Conservation (phyloP, 2,113 vertebrate genomes). For the Anoplopoma fimbria region DNA sequence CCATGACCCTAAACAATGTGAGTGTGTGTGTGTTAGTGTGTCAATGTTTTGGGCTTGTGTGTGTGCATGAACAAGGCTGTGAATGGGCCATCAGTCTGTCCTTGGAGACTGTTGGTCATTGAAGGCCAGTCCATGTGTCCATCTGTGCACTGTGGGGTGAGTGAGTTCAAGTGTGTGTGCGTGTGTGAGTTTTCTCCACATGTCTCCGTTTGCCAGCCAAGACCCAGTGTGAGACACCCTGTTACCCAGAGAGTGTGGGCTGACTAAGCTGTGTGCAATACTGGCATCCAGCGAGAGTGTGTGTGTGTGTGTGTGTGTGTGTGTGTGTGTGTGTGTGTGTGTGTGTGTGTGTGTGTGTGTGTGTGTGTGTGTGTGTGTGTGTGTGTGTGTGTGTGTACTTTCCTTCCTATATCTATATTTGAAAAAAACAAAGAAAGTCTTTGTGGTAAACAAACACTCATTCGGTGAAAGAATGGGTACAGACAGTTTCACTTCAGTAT, state of each 20-base stretch:
- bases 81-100: constrained; percentile 45
- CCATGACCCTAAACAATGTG: constrained; percentile 30
- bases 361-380: constrained; percentile 9
- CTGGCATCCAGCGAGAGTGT: constrained; percentile 12
- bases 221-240: constrained; percentile 55
- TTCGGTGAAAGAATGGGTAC: too few relatives aligned
- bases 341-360: constrained; percentile 8
- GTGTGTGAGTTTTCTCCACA: constrained; percentile 35
- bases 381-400: background rate
- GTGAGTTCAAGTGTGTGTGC: constrained; percentile 38
- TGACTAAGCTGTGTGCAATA: constrained; percentile 45
- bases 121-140: constrained; percentile 55
- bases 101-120: constrained; percentile 55
- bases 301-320: constrained; percentile 13
- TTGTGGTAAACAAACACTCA: background rate
- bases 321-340: constrained; percentile 9
- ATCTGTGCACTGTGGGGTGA: constrained; percentile 58
- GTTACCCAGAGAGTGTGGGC: constrained; percentile 63
- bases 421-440: background rate
- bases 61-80: constrained; percentile 1
- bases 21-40: background rate
- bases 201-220: constrained; percentile 47
- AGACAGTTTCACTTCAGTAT: too few relatives aligned
- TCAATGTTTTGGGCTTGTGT: background rate
- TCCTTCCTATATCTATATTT: too few relatives aligned